These are phyloP conservation scores for Neotoxoptera formosana DNA, from an alignment of 1,140 invertebrate species.

Conservation along the genomic window DNA sequence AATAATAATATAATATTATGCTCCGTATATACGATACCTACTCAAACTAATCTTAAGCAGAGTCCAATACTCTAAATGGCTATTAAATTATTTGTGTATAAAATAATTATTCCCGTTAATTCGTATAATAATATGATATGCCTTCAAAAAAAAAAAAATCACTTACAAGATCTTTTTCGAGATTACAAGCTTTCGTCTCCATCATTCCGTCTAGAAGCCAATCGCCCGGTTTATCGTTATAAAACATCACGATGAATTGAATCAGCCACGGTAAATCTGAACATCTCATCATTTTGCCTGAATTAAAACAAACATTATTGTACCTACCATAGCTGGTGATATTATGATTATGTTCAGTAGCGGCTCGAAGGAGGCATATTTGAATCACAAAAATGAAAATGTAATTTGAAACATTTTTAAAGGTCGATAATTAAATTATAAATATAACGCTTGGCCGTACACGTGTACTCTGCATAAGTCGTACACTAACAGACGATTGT, in stretches of 20 bases:
- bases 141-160: background rate
- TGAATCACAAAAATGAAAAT: too few species aligned
- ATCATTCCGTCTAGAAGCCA: conserved; percentile 94
- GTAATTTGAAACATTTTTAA: too few species aligned
- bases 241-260: conserved; percentile 94
- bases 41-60: background rate
- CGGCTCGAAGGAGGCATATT: too few species aligned
- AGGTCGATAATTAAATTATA: too few species aligned
- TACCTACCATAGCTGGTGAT: too few species aligned
- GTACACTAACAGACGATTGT: too few species aligned
- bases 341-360: too few species aligned
- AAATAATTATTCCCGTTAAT: too few species aligned
- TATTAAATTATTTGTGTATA: background rate
- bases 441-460: too few species aligned
- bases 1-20: background rate
- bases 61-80: background rate
- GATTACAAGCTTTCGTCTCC: conserved; percentile 88
- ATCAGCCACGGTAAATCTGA: conserved; percentile 87
- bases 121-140: too few species aligned
- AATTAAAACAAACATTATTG: background rate
- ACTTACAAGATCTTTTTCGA: conserved; percentile 82
- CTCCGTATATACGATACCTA: background rate
- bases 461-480: too few species aligned
- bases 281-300: conserved; percentile 92
- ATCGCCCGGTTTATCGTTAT: conserved; percentile 96